phyloP scores from a whole-genome alignment of 2,113 vertebrate species.

The Sceloporus tristichus region DNA sequence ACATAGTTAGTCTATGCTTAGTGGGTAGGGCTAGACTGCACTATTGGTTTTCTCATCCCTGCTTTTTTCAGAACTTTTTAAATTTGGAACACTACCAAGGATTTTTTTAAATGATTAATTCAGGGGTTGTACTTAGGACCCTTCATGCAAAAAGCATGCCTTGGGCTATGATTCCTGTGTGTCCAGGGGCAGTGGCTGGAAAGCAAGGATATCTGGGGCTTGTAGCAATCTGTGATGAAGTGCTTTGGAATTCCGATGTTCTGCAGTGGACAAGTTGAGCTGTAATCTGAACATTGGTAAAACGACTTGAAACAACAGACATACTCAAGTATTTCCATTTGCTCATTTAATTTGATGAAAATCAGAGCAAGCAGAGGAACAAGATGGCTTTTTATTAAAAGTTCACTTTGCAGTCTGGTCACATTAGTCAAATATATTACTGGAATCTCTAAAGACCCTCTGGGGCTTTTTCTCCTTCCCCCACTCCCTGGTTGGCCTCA shows the following conservation, averaged over 20 bases:
- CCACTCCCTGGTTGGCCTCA: background rate
- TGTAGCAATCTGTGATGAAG: background rate
- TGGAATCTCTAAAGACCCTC: background rate
- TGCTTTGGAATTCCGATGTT: background rate
- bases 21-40: too few species aligned
- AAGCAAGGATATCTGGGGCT: background rate
- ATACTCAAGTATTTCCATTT: background rate
- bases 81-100: too few species aligned
- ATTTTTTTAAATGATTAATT: too few species aligned
- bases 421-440: constrained; percentile 37
- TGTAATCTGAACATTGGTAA: background rate
- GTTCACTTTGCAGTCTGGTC: constrained; percentile 8
- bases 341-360: background rate
- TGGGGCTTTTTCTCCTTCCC: background rate
- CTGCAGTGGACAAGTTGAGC: background rate
- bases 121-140: background rate
- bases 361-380: background rate
- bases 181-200: background rate
- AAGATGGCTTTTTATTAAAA: constrained; percentile 16
- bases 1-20: too few species aligned
- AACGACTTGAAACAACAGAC: background rate
- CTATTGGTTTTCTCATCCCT: too few species aligned
- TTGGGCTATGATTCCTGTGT: background rate
- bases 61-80: too few species aligned
- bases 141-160: too few species aligned